Evolutionary conservation across 2,797 vertebrate genomes (phyloP).

Genomic region (Periparus ater): DNA sequence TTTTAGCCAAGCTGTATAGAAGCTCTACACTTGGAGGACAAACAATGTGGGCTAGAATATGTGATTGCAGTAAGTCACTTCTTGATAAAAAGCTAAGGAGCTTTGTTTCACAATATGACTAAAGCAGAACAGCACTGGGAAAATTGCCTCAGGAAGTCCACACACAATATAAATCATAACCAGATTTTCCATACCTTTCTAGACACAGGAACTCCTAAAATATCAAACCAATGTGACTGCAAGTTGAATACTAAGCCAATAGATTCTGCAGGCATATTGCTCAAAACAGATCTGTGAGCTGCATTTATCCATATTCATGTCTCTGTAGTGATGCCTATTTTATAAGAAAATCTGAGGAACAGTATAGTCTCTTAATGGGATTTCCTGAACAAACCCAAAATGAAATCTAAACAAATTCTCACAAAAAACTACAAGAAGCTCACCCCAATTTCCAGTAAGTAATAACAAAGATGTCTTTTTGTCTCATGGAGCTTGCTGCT

Average conservation of each 20-base stretch:
- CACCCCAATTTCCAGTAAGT: neutral
- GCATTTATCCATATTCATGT: neutral
- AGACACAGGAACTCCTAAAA: slow-evolving; percentile 77
- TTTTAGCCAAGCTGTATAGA: neutral
- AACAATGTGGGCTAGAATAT: slow-evolving; percentile 27
- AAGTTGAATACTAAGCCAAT: neutral
- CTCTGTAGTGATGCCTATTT: neutral
- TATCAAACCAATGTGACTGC: slow-evolving; percentile 48
- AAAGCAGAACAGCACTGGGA: slow-evolving; percentile 67
- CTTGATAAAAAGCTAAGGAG: slow-evolving; percentile 43
- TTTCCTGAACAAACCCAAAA: neutral
- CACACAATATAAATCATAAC: slow-evolving; percentile 75
- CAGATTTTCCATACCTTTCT: slow-evolving; percentile 75
- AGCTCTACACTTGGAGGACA: slow-evolving; percentile 34
- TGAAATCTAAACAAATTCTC: neutral
- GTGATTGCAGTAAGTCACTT: neutral
- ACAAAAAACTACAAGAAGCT: neutral
- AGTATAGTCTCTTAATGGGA: neutral
- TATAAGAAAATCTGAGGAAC: neutral
- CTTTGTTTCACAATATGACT: slow-evolving; percentile 56
- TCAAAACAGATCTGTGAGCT: neutral
- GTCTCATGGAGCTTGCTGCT: neutral
- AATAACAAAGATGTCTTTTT: neutral
- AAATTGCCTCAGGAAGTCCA: slow-evolving; percentile 75
- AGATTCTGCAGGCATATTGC: neutral